Evolutionary conservation across 2,797 vertebrate species (phyloP).

Genomic region (Euthynnus affinis): DNA sequence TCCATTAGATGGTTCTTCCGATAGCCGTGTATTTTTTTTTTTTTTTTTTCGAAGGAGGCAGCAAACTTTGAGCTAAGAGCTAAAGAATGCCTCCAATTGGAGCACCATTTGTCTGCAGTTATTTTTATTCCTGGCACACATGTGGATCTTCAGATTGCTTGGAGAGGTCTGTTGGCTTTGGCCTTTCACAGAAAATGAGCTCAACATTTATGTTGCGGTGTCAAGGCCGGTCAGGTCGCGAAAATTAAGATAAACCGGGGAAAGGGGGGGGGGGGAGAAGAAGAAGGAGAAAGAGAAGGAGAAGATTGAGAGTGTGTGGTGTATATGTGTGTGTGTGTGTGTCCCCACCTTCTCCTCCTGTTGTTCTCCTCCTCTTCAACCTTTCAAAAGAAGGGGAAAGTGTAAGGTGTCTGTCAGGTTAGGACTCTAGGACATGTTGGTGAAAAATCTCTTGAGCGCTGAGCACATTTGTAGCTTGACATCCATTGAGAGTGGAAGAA

Average conservation of each 20-base stretch:
- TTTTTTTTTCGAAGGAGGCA: conserved; percentile 35
- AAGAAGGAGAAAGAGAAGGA: too few species aligned
- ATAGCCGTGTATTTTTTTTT: conserved; percentile 44
- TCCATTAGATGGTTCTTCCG: conserved; percentile 48
- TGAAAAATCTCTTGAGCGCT: conserved; percentile 74
- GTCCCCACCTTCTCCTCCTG: conserved; percentile 2
- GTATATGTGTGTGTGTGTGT: too few species aligned
- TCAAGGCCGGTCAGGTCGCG: conserved; percentile 62
- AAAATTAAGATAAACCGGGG: conserved; percentile 67
- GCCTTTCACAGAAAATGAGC: conserved; percentile 60
- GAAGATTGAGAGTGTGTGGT: conserved; percentile 17
- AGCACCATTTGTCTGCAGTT: conserved; percentile 62
- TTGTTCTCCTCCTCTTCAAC: conserved; percentile 41
- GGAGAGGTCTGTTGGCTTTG: conserved; percentile 67
- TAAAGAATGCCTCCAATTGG: conserved; percentile 55
- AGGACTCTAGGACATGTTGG: conserved; percentile 77
- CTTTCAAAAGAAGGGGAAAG: conserved; percentile 61
- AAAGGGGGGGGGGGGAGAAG: too few species aligned
- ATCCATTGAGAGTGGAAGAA: conserved; percentile 78
- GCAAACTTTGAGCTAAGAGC: conserved; percentile 61
- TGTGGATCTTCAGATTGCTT: conserved; percentile 57
- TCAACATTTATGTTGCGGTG: conserved; percentile 53
- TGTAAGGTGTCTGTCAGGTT: conserved; percentile 69
- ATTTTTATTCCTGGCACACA: conserved; percentile 70
- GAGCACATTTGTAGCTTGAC: conserved; percentile 77